Percentiles rank a stretch among this genome's conserved stretches.
Evolutionary conservation across 2,113 vertebrate genomes (phyloP).

Genomic region (Alexandromys fortis): DNA sequence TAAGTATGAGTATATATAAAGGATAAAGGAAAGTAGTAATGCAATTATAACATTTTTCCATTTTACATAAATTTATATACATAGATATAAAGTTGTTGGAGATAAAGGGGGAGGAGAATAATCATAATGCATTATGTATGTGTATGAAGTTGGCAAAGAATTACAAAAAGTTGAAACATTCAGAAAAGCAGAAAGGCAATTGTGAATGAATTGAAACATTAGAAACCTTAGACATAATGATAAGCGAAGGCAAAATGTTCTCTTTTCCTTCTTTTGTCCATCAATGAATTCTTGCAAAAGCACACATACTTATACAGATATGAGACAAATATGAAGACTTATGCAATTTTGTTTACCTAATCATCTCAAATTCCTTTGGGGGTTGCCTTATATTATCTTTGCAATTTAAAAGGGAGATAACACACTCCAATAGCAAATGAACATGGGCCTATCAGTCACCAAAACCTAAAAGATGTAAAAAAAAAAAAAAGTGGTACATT

Average conservation of each 20-base stretch:
- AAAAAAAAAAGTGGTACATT: neutral
- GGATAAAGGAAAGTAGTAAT: neutral
- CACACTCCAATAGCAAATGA: neutral
- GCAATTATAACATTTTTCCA: neutral
- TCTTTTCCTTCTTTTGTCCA: neutral
- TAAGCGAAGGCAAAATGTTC: neutral
- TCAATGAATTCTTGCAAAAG: neutral
- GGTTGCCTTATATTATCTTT: neutral
- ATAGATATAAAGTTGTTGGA: neutral
- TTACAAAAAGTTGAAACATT: neutral
- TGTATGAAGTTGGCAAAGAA: neutral
- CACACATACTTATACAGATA: neutral
- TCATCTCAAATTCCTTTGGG: neutral
- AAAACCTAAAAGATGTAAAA: neutral
- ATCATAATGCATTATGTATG: neutral
- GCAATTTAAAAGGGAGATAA: neutral
- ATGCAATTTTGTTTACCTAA: neutral
- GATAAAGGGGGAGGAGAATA: neutral
- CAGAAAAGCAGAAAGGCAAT: neutral
- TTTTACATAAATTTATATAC: neutral
- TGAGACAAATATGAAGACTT: neutral
- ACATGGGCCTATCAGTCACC: neutral
- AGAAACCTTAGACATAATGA: neutral
- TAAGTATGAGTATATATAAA: neutral
- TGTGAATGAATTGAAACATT: neutral